Base-by-base conservation (phyloP, 2,888 invertebrate genomes). In the Scaptomyza caliginosa region DNA sequence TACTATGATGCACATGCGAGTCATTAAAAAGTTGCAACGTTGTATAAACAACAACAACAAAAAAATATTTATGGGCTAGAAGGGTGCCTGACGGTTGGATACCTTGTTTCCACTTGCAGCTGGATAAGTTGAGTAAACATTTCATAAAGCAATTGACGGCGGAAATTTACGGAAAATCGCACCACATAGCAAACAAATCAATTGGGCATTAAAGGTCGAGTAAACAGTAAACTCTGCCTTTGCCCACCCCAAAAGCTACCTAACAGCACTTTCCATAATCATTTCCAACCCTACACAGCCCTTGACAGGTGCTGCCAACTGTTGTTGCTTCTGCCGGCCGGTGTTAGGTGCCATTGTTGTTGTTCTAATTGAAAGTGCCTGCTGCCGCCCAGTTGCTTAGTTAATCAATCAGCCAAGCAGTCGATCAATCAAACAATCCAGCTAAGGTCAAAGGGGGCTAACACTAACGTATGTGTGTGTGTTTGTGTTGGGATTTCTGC, bases 111-210 rank as follows among this genome's bases (percentile, higher is more conserved):
- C 60, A 42, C 19, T 45, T 32, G 28, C 55, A 34, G 42, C 21
- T 50, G 74, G 19, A 34, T 59, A 64, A 40, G 50, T 55, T 45
- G 50, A 23, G 70, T 62, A 71, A 71, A 71, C 71, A 70, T 42
- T 65, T 59, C 46, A 62, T 62, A 56, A 66, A 42, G 60, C 51
- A 58, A 74, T 57, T 66, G 69, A 58, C 46, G 48, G 51, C 46
- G 57, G 38, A 51, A 62, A 58, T 62, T 57, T 48, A 74, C 66
- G 67, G 58, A 55, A 60, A 81, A 81, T 80, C 72, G 81, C 52
- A 50, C 67, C 70, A 52, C 74, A 74, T 63, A 48, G 77, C 62
- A 78, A 74, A 74, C 77, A 79, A 81, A 82, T 81, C 85, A 81
- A 81, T 81, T 82, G 82, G 72, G 74, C 74, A 67, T 72, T 66